Evolutionary conservation across 2,888 invertebrate genomes (phyloP).

Genomic region (Argyresthia albistria): DNA sequence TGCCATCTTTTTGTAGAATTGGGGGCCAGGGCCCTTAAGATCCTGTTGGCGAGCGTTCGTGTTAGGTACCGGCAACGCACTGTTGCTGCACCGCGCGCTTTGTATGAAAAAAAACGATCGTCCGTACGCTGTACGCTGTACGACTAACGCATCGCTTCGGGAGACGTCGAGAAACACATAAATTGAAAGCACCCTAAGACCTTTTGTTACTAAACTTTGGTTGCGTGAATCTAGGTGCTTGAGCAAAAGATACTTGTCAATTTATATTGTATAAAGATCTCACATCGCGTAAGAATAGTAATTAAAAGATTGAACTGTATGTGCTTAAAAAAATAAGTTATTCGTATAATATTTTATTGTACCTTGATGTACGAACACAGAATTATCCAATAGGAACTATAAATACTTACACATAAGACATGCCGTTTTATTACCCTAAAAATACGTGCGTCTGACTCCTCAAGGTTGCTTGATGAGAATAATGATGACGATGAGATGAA

Average conservation of each 20-base stretch:
- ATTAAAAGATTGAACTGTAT: slow-evolving; percentile 32
- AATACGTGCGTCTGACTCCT: too few species aligned
- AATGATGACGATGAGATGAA: too few species aligned
- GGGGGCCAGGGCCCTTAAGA: too few species aligned
- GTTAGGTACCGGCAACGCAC: too few species aligned
- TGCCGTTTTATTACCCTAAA: neutral
- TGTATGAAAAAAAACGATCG: too few species aligned
- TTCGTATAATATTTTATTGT: slow-evolving; percentile 44
- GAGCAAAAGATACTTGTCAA: slow-evolving; percentile 61
- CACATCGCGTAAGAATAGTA: slow-evolving; percentile 38
- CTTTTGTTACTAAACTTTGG: slow-evolving; percentile 35
- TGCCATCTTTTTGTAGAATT: too few species aligned
- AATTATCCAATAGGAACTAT: slow-evolving; percentile 45
- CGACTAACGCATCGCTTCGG: too few species aligned
- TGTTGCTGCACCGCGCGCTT: too few species aligned
- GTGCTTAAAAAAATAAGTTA: slow-evolving; percentile 56
- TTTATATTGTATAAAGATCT: slow-evolving; percentile 50
- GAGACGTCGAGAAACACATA: too few species aligned
- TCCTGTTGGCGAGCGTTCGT: too few species aligned
- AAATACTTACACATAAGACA: slow-evolving; percentile 26
- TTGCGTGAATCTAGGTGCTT: slow-evolving; percentile 68
- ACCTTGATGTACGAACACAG: slow-evolving; percentile 64
- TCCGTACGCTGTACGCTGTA: too few species aligned
- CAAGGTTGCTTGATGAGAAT: neutral
- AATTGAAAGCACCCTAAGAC: too few species aligned